These are phyloP conservation scores for Rhincodon typus DNA, from an alignment of 2,797 vertebrate genomes.

Conservation along the genomic window DNA sequence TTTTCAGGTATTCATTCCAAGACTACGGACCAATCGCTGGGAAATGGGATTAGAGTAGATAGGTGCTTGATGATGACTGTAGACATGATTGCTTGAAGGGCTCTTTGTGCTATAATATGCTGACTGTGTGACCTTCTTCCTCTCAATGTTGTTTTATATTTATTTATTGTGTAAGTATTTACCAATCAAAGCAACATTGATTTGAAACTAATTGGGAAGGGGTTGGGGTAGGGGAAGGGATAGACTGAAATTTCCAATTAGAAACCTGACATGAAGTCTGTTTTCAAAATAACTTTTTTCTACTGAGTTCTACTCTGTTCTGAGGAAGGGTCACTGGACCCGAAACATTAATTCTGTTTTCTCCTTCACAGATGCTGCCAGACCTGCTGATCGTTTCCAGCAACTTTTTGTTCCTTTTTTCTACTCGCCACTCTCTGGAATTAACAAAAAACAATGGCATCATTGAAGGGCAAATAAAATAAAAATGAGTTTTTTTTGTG, in stretches of 20 bases:
- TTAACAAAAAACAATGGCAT: background rate
- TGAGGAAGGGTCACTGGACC: background rate
- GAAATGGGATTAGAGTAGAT: no score
- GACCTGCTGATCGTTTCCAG: no score
- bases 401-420: no score
- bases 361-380: no score
- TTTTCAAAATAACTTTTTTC: background rate
- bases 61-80: no score
- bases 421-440: background rate
- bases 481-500: background rate
- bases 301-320: no score
- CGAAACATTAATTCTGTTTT: no score
- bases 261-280: background rate
- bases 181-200: background rate
- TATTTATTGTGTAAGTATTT: background rate
- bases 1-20: no score
- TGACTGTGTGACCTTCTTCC: background rate
- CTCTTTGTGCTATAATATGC: background rate
- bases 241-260: background rate
- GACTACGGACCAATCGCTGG: no score
- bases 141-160: background rate
- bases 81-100: no score
- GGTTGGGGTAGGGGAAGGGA: background rate
- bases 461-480: background rate
- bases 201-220: background rate